These are phyloP conservation scores for Bedellia somnulentella DNA, from an alignment of 2,888 invertebrate species.

Conservation along the genomic window DNA sequence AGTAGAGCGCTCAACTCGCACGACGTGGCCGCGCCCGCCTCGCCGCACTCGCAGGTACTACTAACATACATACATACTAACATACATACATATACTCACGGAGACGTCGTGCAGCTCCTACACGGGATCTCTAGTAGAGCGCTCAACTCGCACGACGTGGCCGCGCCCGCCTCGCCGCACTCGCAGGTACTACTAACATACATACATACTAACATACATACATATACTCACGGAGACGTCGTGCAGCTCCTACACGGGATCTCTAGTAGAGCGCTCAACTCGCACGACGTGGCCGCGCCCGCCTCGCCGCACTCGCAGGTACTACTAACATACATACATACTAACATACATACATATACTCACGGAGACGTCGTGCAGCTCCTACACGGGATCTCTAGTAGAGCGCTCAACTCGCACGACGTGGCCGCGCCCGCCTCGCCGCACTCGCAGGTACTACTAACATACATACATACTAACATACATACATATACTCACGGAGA, in stretches of 20 bases:
- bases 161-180: slow-evolving; percentile 90
- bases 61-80: not conserved
- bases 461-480: not conserved
- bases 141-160: slow-evolving; percentile 94
- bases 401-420: slow-evolving; percentile 93
- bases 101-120: slow-evolving; percentile 89
- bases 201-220: not conserved
- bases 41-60: slow-evolving; percentile 80
- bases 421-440: slow-evolving; percentile 94
- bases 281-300: slow-evolving; percentile 94
- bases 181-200: slow-evolving; percentile 61
- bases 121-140: slow-evolving; percentile 93
- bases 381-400: slow-evolving; percentile 90
- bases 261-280: slow-evolving; percentile 88
- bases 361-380: slow-evolving; percentile 93
- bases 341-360: not conserved
- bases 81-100: slow-evolving; percentile 58
- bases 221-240: slow-evolving; percentile 78
- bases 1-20: slow-evolving; percentile 92
- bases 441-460: slow-evolving; percentile 68
- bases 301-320: slow-evolving; percentile 88
- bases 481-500: not conserved
- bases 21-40: slow-evolving; percentile 92
- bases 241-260: slow-evolving; percentile 93
- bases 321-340: slow-evolving; percentile 2